Percentiles rank a stretch among this genome's conserved stretches.
Conservation (phyloP, 2,797 vertebrate species). For the Pampus argenteus region DNA sequence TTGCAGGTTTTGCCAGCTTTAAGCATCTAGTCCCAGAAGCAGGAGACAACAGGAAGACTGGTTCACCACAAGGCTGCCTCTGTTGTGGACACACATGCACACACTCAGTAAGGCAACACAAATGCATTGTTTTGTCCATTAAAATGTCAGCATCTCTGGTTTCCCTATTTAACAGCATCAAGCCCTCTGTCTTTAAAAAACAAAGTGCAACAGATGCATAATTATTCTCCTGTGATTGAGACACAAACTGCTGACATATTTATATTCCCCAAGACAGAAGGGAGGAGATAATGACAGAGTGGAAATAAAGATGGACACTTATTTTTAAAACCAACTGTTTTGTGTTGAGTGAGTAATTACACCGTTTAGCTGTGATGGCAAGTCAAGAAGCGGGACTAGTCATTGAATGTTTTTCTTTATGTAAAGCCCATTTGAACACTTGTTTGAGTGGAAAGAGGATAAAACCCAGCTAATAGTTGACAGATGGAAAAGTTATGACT, state of each 20-base stretch:
- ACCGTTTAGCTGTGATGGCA: slow-evolving; percentile 19
- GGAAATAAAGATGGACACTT: slow-evolving; percentile 65
- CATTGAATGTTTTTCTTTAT: not conserved
- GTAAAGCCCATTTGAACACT: not conserved
- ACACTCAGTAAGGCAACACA: not conserved
- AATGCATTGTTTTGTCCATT: not conserved
- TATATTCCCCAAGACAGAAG: slow-evolving; percentile 46
- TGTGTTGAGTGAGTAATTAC: slow-evolving; percentile 77
- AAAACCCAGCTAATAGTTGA: not conserved
- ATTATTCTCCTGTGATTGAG: slow-evolving; percentile 7
- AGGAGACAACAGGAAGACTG: slow-evolving; percentile 5
- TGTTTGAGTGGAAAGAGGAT: not conserved
- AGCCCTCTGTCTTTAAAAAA: not conserved
- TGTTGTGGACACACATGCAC: not conserved
- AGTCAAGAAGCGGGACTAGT: slow-evolving; percentile 2
- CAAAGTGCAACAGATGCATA: slow-evolving; percentile 14
- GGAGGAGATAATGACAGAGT: slow-evolving; percentile 63
- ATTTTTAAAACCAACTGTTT: slow-evolving; percentile 80
- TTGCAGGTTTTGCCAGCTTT: not conserved
- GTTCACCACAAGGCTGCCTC: slow-evolving; percentile 6
- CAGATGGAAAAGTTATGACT: not conserved
- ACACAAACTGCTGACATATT: slow-evolving; percentile 55
- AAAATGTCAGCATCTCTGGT: not conserved
- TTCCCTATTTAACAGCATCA: not conserved
- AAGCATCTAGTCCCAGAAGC: not conserved